Conservation (phyloP, 2,888 invertebrate genomes). For the Gisinianus flammeolus region DNA sequence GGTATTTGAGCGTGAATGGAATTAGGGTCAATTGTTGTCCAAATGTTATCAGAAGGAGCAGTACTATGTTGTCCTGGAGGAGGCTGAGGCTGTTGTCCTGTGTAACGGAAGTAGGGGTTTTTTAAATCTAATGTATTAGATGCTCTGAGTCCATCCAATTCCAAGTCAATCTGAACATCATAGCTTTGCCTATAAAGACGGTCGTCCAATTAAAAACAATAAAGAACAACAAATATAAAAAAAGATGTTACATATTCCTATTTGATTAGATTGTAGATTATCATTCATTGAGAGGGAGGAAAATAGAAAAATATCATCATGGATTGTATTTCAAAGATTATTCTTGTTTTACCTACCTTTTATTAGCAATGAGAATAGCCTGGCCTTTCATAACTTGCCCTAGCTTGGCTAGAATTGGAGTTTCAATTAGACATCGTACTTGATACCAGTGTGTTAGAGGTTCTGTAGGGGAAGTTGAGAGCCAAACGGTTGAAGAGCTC, state of each 20-base stretch:
- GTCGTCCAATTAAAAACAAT: background rate
- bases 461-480: slow-evolving; percentile 97
- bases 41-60: slow-evolving; percentile 80
- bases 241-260: too few relatives aligned
- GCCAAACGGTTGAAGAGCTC: slow-evolving; percentile 87
- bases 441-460: slow-evolving; percentile 99
- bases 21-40: slow-evolving; percentile 41
- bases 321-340: too few relatives aligned
- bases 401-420: slow-evolving; percentile 91
- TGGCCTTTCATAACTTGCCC: slow-evolving; percentile 89
- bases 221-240: too few relatives aligned
- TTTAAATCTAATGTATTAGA: slow-evolving; percentile 94
- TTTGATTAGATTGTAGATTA: too few relatives aligned
- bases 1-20: slow-evolving; percentile 43
- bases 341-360: too few relatives aligned
- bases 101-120: slow-evolving; percentile 95
- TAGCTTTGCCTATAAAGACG: slow-evolving; percentile 81
- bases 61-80: slow-evolving; percentile 89
- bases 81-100: slow-evolving; percentile 88
- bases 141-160: slow-evolving; percentile 82
- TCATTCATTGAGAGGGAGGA: too few relatives aligned
- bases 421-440: slow-evolving; percentile 91
- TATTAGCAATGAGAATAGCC: slow-evolving; percentile 88
- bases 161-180: slow-evolving; percentile 94
- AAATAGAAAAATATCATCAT: too few relatives aligned